Evolutionary conservation across 2,113 vertebrate species (phyloP).

Genomic region (Amblyornis subalaris): DNA sequence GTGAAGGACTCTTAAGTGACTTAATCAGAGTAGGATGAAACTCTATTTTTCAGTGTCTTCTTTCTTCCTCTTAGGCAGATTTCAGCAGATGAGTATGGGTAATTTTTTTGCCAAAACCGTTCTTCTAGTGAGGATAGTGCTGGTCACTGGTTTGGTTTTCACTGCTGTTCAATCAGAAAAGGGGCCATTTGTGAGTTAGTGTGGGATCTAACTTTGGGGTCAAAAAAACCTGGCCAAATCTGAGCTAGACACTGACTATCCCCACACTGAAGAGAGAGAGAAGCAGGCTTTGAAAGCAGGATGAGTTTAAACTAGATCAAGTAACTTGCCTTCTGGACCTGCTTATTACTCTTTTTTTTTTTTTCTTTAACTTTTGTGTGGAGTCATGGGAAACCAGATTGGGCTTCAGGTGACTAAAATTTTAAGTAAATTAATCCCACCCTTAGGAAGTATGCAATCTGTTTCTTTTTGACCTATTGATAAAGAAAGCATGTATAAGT

Average conservation of each 20-base stretch:
- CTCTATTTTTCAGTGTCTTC: neutral
- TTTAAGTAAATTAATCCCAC: neutral
- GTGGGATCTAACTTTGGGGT: neutral
- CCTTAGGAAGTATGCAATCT: neutral
- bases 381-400: neutral
- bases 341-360: neutral
- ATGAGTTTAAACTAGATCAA: neutral
- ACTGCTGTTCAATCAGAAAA: neutral
- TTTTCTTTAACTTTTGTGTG: neutral
- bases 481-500: neutral
- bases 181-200: neutral
- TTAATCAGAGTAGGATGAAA: neutral
- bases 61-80: neutral
- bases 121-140: neutral
- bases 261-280: neutral
- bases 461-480: neutral
- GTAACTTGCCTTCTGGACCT: neutral
- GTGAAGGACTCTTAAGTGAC: neutral
- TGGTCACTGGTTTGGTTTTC: neutral
- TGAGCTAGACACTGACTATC: neutral
- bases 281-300: neutral
- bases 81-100: neutral
- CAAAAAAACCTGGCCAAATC: neutral
- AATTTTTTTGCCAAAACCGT: neutral
- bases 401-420: neutral